Conservation (phyloP, 2,888 invertebrate genomes). For the Polymixis flavicincta region DNA sequence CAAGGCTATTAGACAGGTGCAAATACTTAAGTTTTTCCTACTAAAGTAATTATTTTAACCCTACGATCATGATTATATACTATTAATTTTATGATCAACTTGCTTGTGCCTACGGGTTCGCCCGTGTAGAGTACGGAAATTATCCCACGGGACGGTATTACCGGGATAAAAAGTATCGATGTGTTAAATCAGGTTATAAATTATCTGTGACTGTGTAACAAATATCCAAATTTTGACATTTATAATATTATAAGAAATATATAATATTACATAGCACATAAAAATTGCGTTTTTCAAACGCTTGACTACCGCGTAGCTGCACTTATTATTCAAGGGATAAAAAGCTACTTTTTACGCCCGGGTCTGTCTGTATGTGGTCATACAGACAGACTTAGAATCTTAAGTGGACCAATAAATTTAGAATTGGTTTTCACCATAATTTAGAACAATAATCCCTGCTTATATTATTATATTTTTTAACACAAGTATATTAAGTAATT, state of each 20-base stretch:
- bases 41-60: slow-evolving; percentile 28
- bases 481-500: no score
- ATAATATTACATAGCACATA: neutral
- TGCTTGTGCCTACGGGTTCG: no score
- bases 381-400: no score
- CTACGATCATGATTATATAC: slow-evolving; percentile 6
- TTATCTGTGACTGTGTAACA: no score
- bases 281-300: neutral
- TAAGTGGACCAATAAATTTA: neutral
- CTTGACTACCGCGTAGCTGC: no score
- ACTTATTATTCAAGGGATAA: neutral
- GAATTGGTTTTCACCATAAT: neutral
- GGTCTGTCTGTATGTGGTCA: neutral
- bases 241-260: no score
- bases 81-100: neutral
- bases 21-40: slow-evolving; percentile 38
- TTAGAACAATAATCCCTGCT: no score
- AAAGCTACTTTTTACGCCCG: neutral
- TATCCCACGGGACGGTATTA: no score
- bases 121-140: no score
- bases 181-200: no score
- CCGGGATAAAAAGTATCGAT: no score
- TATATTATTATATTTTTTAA: neutral
- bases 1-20: slow-evolving; percentile 58
- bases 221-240: no score